Percentiles rank a stretch among this genome's conserved stretches.
These are phyloP conservation scores for Hetaerina americana DNA, from an alignment of 1,140 invertebrate species.

Conservation along the genomic window DNA sequence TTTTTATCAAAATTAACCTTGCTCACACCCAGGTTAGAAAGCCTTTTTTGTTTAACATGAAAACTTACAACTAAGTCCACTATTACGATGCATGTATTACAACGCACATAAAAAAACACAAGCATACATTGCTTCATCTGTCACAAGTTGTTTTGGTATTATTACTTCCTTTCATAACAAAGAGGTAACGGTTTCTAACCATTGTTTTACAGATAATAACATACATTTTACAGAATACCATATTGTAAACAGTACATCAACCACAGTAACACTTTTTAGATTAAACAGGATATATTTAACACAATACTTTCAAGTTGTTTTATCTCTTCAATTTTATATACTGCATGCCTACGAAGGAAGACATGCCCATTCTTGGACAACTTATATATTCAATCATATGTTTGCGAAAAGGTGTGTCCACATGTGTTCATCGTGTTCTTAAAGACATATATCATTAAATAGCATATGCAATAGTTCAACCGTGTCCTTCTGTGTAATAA, in stretches of 20 bases:
- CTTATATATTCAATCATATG: background rate
- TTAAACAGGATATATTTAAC: slow-evolving; percentile 13
- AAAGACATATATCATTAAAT: background rate
- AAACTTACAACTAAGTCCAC: background rate
- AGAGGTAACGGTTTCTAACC: slow-evolving; percentile 14
- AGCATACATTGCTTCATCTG: background rate
- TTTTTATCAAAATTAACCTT: no score
- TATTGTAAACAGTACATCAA: slow-evolving; percentile 15
- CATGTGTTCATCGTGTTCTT: background rate
- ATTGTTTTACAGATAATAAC: slow-evolving; percentile 14
- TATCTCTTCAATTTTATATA: background rate
- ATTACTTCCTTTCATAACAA: slow-evolving; percentile 15
- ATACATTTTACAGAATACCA: slow-evolving; percentile 17
- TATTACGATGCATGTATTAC: background rate
- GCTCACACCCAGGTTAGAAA: background rate
- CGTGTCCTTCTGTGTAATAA: slow-evolving; percentile 1
- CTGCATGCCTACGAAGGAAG: slow-evolving; percentile 15
- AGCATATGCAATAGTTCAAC: background rate
- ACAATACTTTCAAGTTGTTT: slow-evolving; percentile 7
- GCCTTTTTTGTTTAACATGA: background rate
- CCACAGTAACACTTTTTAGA: slow-evolving; percentile 11
- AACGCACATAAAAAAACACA: background rate
- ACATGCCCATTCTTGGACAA: slow-evolving; percentile 9
- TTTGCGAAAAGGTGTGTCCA: background rate
- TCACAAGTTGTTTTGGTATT: slow-evolving; percentile 1